A percentile compares a stretch with the other conserved stretches of the same genome.
Conservation (phyloP, 2,797 vertebrate genomes). For the Microctenopoma steveboyesi region DNA sequence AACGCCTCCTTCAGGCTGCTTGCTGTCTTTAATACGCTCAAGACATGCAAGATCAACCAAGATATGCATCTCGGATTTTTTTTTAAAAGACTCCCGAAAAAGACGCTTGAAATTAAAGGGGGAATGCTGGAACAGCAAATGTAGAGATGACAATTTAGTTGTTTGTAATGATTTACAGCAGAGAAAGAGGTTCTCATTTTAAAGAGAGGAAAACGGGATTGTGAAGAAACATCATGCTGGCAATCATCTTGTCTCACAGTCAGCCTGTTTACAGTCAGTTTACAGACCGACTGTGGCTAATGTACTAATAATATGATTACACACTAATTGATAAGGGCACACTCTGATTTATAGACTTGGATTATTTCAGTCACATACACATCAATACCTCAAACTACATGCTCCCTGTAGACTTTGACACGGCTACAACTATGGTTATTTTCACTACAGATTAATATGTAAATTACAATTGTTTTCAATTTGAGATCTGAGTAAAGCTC, state of each 20-base stretch:
- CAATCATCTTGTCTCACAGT: slow-evolving; percentile 2
- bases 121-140: slow-evolving; percentile 4
- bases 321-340: slow-evolving; percentile 26
- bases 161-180: slow-evolving; percentile 31
- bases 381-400: slow-evolving; percentile 1
- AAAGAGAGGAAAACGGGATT: slow-evolving; percentile 18
- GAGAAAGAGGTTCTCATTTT: slow-evolving; percentile 24
- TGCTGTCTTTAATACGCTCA: slow-evolving; percentile 62
- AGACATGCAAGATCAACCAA: slow-evolving; percentile 58
- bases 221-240: slow-evolving; percentile 8
- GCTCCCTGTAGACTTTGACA: not conserved
- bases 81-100: slow-evolving; percentile 49
- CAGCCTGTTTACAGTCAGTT: slow-evolving; percentile 6
- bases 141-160: slow-evolving; percentile 10
- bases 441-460: not conserved
- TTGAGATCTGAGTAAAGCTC: not conserved
- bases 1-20: slow-evolving; percentile 39
- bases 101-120: slow-evolving; percentile 40
- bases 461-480: not conserved
- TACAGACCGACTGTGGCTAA: not conserved
- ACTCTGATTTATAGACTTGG: slow-evolving; percentile 1
- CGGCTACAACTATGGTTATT: not conserved
- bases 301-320: too few relatives aligned
- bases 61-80: slow-evolving; percentile 51
- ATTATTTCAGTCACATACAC: slow-evolving; percentile 10